Evolutionary conservation across 2,888 invertebrate species (phyloP).

Genomic region (Lepidonotus clava): DNA sequence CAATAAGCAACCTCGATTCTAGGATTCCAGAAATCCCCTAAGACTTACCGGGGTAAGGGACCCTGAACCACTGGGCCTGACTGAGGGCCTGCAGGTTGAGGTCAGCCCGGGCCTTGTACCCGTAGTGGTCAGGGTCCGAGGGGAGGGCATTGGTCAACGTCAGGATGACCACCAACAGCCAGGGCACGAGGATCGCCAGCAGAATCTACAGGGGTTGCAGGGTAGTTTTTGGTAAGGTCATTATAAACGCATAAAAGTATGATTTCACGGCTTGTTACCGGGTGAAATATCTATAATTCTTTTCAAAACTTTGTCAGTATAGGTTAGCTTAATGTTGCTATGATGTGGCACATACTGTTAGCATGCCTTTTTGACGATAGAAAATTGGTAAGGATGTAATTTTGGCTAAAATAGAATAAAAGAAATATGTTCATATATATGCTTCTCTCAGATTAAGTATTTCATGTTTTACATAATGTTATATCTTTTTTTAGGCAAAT

Average conservation of each 20-base stretch:
- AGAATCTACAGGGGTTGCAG: neutral
- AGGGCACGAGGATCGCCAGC: neutral
- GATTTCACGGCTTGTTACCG: no score
- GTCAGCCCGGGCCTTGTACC: conserved; percentile 13
- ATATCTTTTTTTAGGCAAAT: no score
- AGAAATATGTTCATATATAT: no score
- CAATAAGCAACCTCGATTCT: no score
- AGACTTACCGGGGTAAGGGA: conserved; percentile 4
- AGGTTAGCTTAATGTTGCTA: neutral
- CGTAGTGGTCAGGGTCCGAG: neutral
- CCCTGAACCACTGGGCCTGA: neutral
- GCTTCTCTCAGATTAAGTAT: no score
- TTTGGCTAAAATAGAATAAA: no score
- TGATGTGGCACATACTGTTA: neutral
- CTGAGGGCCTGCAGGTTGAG: neutral
- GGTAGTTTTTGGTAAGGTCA: neutral
- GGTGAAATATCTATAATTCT: no score
- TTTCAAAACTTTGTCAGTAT: neutral
- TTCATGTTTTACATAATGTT: no score
- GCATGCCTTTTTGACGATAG: no score
- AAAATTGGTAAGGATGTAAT: no score
- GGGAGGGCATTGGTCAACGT: neutral
- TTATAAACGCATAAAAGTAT: neutral
- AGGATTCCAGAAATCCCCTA: no score
- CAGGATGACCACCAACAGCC: neutral